These are phyloP conservation scores for Ditylenchus dipsaci DNA, from an alignment of 1,140 invertebrate species.

Conservation along the genomic window DNA sequence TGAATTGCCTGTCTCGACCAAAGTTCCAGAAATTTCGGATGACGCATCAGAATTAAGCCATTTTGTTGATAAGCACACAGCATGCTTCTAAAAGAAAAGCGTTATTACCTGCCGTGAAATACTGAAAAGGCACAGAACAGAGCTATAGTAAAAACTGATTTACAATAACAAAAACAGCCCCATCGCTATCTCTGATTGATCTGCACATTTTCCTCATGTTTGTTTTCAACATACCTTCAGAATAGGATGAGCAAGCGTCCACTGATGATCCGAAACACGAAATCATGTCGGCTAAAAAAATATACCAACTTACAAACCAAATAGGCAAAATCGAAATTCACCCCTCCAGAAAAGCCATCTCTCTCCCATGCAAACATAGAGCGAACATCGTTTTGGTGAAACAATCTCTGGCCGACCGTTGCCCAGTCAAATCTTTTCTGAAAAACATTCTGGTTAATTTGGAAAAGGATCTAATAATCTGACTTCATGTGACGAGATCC, in stretches of 20 bases:
- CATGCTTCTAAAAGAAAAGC: neutral
- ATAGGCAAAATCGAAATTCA: too few species aligned
- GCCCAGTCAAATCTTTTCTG: slow-evolving; percentile 39
- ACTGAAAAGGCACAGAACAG: too few species aligned
- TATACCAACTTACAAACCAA: too few species aligned
- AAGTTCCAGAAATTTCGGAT: slow-evolving; percentile 4
- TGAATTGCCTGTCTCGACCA: neutral
- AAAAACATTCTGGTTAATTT: slow-evolving; percentile 5
- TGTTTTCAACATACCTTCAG: too few species aligned
- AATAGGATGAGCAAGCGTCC: neutral
- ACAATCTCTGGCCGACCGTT: slow-evolving; percentile 26
- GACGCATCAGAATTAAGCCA: slow-evolving; percentile 2
- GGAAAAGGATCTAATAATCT: neutral
- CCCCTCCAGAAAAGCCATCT: slow-evolving; percentile 39
- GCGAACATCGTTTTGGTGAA: slow-evolving; percentile 39
- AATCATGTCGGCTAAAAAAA: slow-evolving; percentile 26
- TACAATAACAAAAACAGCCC: too few species aligned
- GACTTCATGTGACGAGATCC: slow-evolving; percentile 13
- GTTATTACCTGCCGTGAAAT: too few species aligned
- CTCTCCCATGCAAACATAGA: slow-evolving; percentile 21
- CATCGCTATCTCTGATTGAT: too few species aligned
- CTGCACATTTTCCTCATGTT: too few species aligned
- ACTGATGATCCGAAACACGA: slow-evolving; percentile 26
- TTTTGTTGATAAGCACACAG: neutral
- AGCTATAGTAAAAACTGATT: too few species aligned